Base-by-base conservation (phyloP, 1,140 invertebrate species). In the Orussus abietinus region DNA sequence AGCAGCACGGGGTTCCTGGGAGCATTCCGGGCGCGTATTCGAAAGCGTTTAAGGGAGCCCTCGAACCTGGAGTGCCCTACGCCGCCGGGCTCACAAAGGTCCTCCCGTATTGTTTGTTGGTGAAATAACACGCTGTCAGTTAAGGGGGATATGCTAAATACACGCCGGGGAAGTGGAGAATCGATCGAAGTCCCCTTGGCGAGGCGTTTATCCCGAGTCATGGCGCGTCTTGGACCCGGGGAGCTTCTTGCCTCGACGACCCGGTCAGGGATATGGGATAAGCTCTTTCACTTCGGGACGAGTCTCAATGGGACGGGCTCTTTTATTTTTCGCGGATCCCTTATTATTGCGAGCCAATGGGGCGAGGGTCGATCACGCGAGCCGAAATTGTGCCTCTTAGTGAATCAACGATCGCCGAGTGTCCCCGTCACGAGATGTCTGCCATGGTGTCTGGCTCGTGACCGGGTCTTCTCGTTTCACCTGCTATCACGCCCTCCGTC, bases 71-170 rank as follows among this genome's bases (percentile, higher is more conserved):
- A 47, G 39, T 47, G 45, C 45, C 29, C 47, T 49, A 34, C n/a
- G 47, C 21, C 34, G n/a, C n/a, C 47, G 32, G 47, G 40, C 47
- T 34, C 46, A 62, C 52, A 64, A 58, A 56, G 57, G 51, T 47
- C 41, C 50, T 55, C 53, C 49, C 57, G 55, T 66, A 64, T 66
- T 66, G 64, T 67, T 66, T 67, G 62, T 64, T 64, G 62, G 62
- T 63, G 53, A 66, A 66, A 66, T 67, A 67, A 64, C 64, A 66
- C 54, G 63, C 63, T 67, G 64, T 66, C 64, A 67, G 62, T 60
- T 62, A 55, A 40, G 36, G 47, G 46, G 49, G 63, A 66, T 62
- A 63, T 62, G 59, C 62, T 64, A 67, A 67, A 67, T 59, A 64
- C 59, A 64, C 51, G 57, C 55, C 38, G 17, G 12, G 19, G 44